These are phyloP conservation scores for Cyprinella venusta DNA, from an alignment of 2,797 vertebrate species.

Conservation along the genomic window DNA sequence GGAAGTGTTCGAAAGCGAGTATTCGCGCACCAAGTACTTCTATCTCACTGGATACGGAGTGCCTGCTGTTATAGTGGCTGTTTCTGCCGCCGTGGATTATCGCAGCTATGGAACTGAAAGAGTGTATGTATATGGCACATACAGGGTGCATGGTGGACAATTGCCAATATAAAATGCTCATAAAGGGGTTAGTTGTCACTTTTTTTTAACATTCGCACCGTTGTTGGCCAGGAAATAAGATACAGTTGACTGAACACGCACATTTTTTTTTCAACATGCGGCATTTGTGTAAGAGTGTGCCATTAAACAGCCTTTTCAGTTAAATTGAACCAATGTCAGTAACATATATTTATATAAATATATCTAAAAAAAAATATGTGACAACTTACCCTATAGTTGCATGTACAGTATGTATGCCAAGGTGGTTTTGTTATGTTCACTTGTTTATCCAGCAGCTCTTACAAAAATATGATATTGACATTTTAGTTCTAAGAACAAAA, in stretches of 20 bases:
- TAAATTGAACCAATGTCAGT: not conserved
- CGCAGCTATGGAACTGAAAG: constrained; percentile 96
- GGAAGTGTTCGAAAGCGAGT: constrained; percentile 97
- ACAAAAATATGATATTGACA: not conserved
- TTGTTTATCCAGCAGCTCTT: not conserved
- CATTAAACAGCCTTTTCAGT: not conserved
- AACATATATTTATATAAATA: not conserved
- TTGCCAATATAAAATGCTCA: not conserved
- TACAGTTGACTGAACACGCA: not conserved
- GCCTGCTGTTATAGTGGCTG: constrained; percentile 94
- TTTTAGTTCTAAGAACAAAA: not conserved
- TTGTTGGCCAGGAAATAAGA: not conserved
- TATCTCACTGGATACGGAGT: constrained; percentile 97
- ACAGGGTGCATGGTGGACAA: not conserved
- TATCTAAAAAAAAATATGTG: not conserved
- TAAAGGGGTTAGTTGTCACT: not conserved
- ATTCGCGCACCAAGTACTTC: constrained; percentile 95
- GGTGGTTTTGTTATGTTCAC: constrained; percentile 1
- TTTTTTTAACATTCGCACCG: not conserved
- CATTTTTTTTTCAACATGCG: not conserved
- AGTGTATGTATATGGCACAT: constrained; percentile 87
- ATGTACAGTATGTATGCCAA: not conserved
- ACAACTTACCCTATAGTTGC: not conserved
- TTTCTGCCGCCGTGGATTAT: constrained; percentile 96
- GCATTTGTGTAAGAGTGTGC: not conserved